Evolutionary conservation across 2,113 vertebrate genomes (phyloP).

Genomic region (Ia io): DNA sequence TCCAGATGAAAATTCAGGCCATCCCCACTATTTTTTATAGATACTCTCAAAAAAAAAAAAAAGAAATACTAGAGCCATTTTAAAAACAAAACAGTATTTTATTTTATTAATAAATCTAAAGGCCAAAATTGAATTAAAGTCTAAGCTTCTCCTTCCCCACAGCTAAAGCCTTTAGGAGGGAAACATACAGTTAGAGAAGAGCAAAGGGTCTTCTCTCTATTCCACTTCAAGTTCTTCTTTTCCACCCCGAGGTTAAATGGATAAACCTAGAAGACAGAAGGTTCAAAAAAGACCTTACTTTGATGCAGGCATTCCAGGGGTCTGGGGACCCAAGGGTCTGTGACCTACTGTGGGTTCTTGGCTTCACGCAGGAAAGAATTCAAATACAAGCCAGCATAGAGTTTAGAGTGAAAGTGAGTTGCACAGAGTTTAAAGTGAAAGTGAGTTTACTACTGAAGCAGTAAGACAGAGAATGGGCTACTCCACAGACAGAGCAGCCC

Average conservation of each 20-base stretch:
- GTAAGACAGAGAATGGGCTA: not conserved
- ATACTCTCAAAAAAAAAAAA: not conserved
- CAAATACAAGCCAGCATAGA: not conserved
- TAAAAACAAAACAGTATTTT: constrained; percentile 52
- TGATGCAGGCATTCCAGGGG: not conserved
- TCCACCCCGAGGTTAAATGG: not conserved
- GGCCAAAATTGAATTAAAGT: constrained; percentile 28
- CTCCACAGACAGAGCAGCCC: not conserved
- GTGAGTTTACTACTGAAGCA: not conserved
- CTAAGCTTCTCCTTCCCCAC: not conserved
- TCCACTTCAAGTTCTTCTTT: not conserved
- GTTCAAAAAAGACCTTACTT: not conserved
- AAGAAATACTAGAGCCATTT: not conserved
- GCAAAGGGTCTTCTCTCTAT: not conserved
- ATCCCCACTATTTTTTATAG: constrained; percentile 29
- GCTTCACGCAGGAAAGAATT: not conserved
- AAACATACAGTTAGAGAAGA: not conserved
- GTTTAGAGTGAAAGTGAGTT: not conserved
- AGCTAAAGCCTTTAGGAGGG: not conserved
- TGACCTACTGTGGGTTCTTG: not conserved
- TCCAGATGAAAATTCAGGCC: constrained; percentile 36
- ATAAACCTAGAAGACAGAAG: not conserved
- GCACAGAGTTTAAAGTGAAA: not conserved
- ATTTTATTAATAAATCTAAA: constrained; percentile 44
- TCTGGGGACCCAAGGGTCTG: not conserved